Evolutionary conservation across 2,888 invertebrate species (phyloP), one percentile per base, ranked within the genome.

Genomic region (Andricus quercusramuli): DNA sequence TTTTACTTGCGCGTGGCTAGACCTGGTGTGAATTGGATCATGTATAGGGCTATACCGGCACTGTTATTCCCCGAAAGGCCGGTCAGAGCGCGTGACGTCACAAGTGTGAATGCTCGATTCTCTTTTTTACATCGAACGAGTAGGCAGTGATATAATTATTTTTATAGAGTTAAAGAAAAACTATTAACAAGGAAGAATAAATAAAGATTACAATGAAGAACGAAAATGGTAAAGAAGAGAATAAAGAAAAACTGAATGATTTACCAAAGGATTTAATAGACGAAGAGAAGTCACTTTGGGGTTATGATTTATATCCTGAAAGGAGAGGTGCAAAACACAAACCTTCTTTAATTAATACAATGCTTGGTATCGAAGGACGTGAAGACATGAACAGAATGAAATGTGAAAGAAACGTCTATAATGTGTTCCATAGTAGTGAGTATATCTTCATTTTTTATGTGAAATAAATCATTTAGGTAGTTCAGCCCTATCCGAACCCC

Each of bases 381-480:
- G 96, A 97, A 90, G 94, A 93, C 78, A 93, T 96, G 20, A 95
- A 96, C 51, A 97, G 96, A 92, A 93, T 95, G 1, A 96, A 96
- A 92, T 98, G 98, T 90, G 97, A 98, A 93, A 93, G 95, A 84
- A 96, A 96, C 91, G 97, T 98, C 0, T 96, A 95, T 87, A 94
- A 95, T 77, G 97, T 97, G 92, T 93, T 97, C 0, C 95, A 96
- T 92, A 95, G 95, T 78, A 97, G 97, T 94, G 91, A 93, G 94
- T 93, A 37, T 29, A 66, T 25, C 74, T 13, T 44, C 47, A 32
- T 25, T 32, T 81, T 51, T 62, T 51, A 8, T 37, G 51, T 13
- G 13, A 41, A 11, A 13, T 13, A 41, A 11, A 13, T 13, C 3
- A 2, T 41, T 41, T 13, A 13, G 41, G 41, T 13, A 41, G 1